Evolutionary conservation across 2,888 invertebrate genomes (phyloP), one percentile per base, ranked within the genome.

Genomic region (Phorcus lineatus): DNA sequence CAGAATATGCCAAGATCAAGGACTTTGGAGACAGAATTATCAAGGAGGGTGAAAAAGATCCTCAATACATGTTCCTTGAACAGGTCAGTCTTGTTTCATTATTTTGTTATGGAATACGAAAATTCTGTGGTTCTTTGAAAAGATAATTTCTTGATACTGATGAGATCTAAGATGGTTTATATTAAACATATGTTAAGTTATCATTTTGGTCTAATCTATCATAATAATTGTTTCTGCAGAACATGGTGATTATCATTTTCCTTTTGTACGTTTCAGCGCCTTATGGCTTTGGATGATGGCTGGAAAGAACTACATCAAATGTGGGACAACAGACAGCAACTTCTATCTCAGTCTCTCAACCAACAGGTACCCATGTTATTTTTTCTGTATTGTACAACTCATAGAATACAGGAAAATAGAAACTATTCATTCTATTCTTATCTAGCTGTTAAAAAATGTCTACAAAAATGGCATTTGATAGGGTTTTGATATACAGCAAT

Each of bases 1-100:
- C 98, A 91, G 99, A 99, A 93, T 99, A 98, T 92, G 96, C 96
- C 90, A 97, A 97, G 95, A 99, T 99, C 98, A 99, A 99, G 97
- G 98, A 99, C 92, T 99, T 99, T 92, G 99, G 99, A 62, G 98
- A 89, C 80, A 91, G 91, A 81, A 91, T 93, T 40, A 76, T 55
- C 36, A 92, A 93, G 17, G 98, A 86, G 96, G 92, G 92, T 78
- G 97, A 93, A 96, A 98, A 94, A 75, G 99, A 99, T 94, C 98
- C 99, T 66, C 99, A 99, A 94, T 99, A 99, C 94, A 99, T 99
- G 99, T 99, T 99, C 97, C 94, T 99, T 90, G 95, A 99, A 84
- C 99, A 99, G 91, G 93, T 93, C 79, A 80, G 82, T 81, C 36
- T 31, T 17, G 19, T 57, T 57, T n/a, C 1, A 3, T 16, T 1